phyloP scores from a whole-genome alignment of 2,113 vertebrate genomes.

The Speoplatyrhinus poulsoni region DNA sequence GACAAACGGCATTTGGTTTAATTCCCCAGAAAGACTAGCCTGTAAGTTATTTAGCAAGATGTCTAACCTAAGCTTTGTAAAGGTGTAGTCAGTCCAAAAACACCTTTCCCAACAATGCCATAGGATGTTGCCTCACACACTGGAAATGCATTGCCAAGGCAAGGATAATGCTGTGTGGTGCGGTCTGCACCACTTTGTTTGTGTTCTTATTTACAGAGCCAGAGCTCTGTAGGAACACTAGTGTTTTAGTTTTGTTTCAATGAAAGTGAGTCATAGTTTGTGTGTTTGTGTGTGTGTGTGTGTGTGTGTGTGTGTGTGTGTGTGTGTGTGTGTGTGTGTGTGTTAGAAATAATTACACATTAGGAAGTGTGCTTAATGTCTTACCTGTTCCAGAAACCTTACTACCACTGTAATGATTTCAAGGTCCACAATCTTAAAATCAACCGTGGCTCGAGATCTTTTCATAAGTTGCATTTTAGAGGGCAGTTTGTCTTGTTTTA shows the following conservation, averaged over 20 bases:
- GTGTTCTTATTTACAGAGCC: no score
- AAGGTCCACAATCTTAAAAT: conserved; percentile 28
- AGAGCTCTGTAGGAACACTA: no score
- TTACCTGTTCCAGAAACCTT: conserved; percentile 60
- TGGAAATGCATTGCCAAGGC: no score
- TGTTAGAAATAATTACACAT: conserved; percentile 25
- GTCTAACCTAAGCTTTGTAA: no score
- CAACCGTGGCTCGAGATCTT: conserved; percentile 19
- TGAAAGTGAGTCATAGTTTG: not conserved
- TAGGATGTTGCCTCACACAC: no score
- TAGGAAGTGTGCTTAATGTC: conserved; percentile 51
- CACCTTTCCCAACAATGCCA: no score
- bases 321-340: conserved; percentile 11
- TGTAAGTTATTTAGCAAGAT: no score
- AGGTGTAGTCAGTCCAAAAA: no score
- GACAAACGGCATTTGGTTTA: no score
- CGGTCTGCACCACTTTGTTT: no score
- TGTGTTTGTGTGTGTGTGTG: conserved; percentile 12
- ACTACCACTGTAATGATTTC: conserved; percentile 60
- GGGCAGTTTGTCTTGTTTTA: not conserved
- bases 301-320: conserved; percentile 7
- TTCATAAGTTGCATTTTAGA: not conserved
- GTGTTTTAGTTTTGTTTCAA: conserved; percentile 1
- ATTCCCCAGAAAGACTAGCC: no score
- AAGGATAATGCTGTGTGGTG: no score